Conservation (phyloP, 2,797 vertebrate species). For the Danio aesculapii region DNA sequence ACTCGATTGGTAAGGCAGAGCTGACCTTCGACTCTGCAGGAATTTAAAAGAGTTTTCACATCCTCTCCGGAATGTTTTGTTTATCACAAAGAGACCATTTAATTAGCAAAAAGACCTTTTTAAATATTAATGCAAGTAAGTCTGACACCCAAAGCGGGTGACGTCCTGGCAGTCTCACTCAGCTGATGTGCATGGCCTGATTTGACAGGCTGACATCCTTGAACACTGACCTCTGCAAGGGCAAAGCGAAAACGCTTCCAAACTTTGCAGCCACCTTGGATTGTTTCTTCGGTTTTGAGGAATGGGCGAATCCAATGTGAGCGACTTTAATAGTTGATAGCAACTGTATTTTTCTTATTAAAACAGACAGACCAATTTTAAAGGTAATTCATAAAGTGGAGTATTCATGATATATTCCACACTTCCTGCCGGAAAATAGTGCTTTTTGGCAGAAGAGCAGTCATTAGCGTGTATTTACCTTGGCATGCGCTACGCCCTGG, state of each 20-base stretch:
- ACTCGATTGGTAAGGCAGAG: constrained; percentile 31
- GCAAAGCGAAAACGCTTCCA: constrained; percentile 52
- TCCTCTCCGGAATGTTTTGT: constrained; percentile 50
- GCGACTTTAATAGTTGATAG: constrained; percentile 6
- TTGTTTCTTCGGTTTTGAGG: not conserved
- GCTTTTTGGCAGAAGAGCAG: constrained; percentile 51
- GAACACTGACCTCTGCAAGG: constrained; percentile 60
- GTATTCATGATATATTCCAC: constrained; percentile 18
- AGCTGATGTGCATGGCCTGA: constrained; percentile 67
- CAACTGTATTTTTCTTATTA: not conserved
- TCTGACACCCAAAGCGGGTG: constrained; percentile 70
- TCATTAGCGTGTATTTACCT: constrained; percentile 62
- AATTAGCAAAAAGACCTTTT: constrained; percentile 75
- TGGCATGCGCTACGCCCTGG: constrained; percentile 50
- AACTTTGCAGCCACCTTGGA: not conserved
- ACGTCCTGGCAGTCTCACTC: constrained; percentile 65
- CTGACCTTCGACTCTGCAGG: constrained; percentile 52
- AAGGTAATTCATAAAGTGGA: constrained; percentile 26
- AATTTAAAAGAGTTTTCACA: constrained; percentile 53
- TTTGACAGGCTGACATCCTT: constrained; percentile 61
- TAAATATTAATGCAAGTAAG: constrained; percentile 76
- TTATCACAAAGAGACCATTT: constrained; percentile 65
- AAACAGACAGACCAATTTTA: constrained; percentile 14
- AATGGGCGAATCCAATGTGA: constrained; percentile 2
- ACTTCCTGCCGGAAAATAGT: constrained; percentile 38